Evolutionary conservation across 1,140 invertebrate genomes (phyloP).

Genomic region (Panulirus ornatus): DNA sequence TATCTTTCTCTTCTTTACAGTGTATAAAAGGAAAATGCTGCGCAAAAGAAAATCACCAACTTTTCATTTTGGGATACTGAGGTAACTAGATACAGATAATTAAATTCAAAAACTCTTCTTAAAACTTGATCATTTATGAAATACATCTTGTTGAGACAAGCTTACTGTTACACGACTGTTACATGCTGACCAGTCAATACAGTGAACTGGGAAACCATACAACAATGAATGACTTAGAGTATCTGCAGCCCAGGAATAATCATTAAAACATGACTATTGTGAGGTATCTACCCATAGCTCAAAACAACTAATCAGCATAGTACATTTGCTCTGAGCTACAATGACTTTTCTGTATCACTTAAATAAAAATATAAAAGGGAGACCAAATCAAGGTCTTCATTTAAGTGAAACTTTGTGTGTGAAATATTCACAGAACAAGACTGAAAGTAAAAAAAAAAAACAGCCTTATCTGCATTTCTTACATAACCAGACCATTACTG

Average conservation of each 20-base stretch:
- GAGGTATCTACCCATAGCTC: not conserved
- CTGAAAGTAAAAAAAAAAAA: not conserved
- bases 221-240: not conserved
- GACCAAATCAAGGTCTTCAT: not conserved
- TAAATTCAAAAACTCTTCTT: not conserved
- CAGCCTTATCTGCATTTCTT: not conserved
- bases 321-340: not conserved
- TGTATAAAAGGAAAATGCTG: too few species aligned
- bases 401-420: not conserved
- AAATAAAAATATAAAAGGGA: not conserved
- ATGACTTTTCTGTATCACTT: not conserved
- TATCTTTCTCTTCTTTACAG: too few species aligned
- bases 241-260: not conserved
- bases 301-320: not conserved
- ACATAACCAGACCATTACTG: not conserved
- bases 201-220: not conserved
- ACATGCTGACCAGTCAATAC: not conserved
- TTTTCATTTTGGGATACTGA: too few species aligned
- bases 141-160: not conserved
- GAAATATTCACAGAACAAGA: not conserved
- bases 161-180: not conserved
- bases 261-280: slow-evolving; percentile 3
- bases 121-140: not conserved
- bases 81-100: not conserved
- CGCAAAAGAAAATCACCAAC: too few species aligned